Base-by-base conservation (phyloP, 2,113 vertebrate genomes). In the Budorcas taxicolor region DNA sequence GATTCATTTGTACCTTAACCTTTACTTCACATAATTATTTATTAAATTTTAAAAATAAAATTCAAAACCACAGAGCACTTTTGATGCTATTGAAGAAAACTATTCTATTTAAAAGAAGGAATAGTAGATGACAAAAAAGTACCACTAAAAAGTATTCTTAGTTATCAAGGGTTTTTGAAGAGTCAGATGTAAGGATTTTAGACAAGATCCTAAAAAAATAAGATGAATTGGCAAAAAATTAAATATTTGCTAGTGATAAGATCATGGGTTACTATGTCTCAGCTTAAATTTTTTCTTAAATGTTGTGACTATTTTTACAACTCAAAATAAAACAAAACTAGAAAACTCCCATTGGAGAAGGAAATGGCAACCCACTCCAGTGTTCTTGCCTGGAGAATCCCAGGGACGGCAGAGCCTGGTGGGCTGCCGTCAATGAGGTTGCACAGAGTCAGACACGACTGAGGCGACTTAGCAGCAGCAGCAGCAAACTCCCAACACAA, bases 31-130 rank as follows among this genome's bases (percentile, higher is more conserved):
- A 62, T 45, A 91, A 45, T 40, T 85, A 43, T 89, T 91, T 43
- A 21, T 47, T 83, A 83, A 82, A 76, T 71, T 92, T 94, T 71
- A 74, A 91, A 90, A 87, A 74, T 57, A 93, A 95, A 97, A 93
- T 71, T 91, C 45, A 83, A 95, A 58, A 58, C 25, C 16, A 53
- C 17, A 83, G 50, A 53, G 50, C 31, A 45, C 19, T 40, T 90
- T 84, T 81, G 47, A 25, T 76, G 5, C 64, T 92, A 55, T 90
- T 96, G 29, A 90, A 95, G 36, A 91, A 94, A 52, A 45, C 0
- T 47, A 45, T 3, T 55, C 4, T 43, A 76, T 45, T 93, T 62
- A 88, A 93, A 53, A 85, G 23, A 84, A 17, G 19, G 43, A 45
- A 7, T 13, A 83, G 36, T 4, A 90, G n/a, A 25, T 82, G 60